These are phyloP conservation scores for Caenorhabditis japonica DNA, from an alignment of 2,888 invertebrate genomes.

Conservation along the genomic window DNA sequence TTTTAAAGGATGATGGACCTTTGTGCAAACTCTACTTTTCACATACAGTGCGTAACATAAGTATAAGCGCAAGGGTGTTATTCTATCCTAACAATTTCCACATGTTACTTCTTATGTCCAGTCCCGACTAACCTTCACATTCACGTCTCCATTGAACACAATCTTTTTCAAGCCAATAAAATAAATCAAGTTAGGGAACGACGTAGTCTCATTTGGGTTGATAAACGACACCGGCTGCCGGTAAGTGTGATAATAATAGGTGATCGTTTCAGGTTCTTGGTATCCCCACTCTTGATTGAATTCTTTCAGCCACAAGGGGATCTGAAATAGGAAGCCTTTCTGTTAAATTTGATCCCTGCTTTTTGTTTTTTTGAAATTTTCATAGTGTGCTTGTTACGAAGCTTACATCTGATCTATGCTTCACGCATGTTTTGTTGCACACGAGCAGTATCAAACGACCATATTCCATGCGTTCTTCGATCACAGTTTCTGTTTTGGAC, in stretches of 20 bases:
- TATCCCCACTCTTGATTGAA: slow-evolving; percentile 53
- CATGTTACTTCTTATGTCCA: no score
- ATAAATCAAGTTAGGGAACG: slow-evolving; percentile 53
- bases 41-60: no score
- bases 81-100: no score
- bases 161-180: slow-evolving; percentile 46
- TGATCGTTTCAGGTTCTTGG: slow-evolving; percentile 36
- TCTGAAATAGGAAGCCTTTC: slow-evolving; percentile 34
- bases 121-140: slow-evolving; percentile 29
- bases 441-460: slow-evolving; percentile 57
- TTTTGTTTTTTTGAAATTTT: neutral
- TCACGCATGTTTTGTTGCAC: slow-evolving; percentile 46
- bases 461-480: slow-evolving; percentile 52
- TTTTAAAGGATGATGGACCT: no score
- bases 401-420: slow-evolving; percentile 43
- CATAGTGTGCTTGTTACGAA: neutral
- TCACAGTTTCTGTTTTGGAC: slow-evolving; percentile 44
- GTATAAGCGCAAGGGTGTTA: no score
- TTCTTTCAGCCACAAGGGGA: slow-evolving; percentile 45
- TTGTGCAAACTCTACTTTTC: no score
- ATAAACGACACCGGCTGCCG: slow-evolving; percentile 41
- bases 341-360: neutral
- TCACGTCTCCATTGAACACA: slow-evolving; percentile 49
- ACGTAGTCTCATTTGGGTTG: slow-evolving; percentile 20
- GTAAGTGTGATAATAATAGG: slow-evolving; percentile 57